A percentile compares a stretch with the other conserved stretches of the same genome.
These are phyloP conservation scores for Alethe diademata DNA, from an alignment of 2,113 vertebrate species.

Conservation along the genomic window DNA sequence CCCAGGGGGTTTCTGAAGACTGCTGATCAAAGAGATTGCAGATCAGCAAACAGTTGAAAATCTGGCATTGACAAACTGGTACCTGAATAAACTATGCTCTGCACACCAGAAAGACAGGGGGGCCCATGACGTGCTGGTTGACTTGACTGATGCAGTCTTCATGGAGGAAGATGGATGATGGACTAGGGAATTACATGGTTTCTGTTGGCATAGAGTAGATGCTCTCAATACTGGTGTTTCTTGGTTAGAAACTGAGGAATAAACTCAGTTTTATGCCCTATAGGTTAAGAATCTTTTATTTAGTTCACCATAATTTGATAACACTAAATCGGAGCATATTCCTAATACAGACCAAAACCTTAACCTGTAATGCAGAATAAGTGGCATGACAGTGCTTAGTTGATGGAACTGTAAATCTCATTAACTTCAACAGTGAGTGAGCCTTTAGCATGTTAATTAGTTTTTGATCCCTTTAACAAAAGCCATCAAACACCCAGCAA, in stretches of 20 bases:
- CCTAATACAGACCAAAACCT: not conserved
- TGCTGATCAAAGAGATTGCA: not conserved
- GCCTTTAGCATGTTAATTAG: not conserved
- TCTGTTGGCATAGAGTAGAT: not conserved
- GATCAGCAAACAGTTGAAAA: not conserved
- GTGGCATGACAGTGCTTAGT: not conserved
- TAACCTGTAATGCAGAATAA: not conserved
- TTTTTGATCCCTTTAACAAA: not conserved
- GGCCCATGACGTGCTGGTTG: not conserved
- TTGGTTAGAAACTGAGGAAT: not conserved
- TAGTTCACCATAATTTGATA: not conserved
- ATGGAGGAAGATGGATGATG: not conserved
- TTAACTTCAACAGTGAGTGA: not conserved
- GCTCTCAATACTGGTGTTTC: not conserved
- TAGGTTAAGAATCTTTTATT: not conserved
- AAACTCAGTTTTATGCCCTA: not conserved
- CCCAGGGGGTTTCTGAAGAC: not conserved
- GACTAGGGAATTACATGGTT: accelerated
- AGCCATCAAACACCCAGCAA: not conserved
- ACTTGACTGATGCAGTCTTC: not conserved
- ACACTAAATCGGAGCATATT: not conserved
- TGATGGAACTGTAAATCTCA: not conserved
- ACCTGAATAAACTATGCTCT: not conserved
- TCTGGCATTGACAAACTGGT: not conserved
- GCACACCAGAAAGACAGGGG: not conserved